These are phyloP conservation scores for Oplegnathus fasciatus DNA, from an alignment of 2,113 vertebrate genomes.

Conservation along the genomic window DNA sequence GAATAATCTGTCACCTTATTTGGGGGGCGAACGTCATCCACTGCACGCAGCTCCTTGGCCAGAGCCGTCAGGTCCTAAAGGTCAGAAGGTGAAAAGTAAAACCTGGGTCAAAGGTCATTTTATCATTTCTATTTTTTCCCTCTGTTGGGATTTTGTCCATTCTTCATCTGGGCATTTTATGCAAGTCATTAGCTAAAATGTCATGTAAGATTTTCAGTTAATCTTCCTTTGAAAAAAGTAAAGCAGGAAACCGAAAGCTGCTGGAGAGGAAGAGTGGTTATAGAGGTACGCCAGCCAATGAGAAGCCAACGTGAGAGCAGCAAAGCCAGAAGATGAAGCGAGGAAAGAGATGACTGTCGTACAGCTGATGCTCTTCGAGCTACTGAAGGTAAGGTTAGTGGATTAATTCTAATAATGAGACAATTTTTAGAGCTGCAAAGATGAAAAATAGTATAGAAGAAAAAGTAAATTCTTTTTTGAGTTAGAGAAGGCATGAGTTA, in stretches of 20 bases:
- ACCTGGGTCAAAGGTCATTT: not conserved
- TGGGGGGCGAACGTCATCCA: conserved; percentile 93
- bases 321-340: conserved; percentile 52
- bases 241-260: conserved; percentile 65
- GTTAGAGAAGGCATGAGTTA: conserved; percentile 52
- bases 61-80: conserved; percentile 94
- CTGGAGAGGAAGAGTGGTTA: conserved; percentile 67
- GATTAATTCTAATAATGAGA: conserved; percentile 56
- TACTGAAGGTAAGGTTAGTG: conserved; percentile 70
- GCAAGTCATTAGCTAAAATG: not conserved
- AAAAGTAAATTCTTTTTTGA: conserved; percentile 21
- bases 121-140: not conserved
- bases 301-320: conserved; percentile 63
- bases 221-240: not conserved
- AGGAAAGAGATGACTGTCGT: conserved; percentile 34
- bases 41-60: conserved; percentile 96
- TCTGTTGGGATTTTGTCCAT: not conserved
- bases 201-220: not conserved
- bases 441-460: conserved; percentile 49
- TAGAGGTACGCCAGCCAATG: conserved; percentile 63
- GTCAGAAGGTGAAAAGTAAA: conserved; percentile 24
- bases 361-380: conserved; percentile 47
- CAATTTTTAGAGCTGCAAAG: conserved; percentile 59
- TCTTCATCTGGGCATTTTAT: not conserved
- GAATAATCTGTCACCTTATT: conserved; percentile 99